Percentiles rank a stretch among this genome's conserved stretches.
Conservation (phyloP, 2,113 vertebrate genomes). For the Takifugu bimaculatus region DNA sequence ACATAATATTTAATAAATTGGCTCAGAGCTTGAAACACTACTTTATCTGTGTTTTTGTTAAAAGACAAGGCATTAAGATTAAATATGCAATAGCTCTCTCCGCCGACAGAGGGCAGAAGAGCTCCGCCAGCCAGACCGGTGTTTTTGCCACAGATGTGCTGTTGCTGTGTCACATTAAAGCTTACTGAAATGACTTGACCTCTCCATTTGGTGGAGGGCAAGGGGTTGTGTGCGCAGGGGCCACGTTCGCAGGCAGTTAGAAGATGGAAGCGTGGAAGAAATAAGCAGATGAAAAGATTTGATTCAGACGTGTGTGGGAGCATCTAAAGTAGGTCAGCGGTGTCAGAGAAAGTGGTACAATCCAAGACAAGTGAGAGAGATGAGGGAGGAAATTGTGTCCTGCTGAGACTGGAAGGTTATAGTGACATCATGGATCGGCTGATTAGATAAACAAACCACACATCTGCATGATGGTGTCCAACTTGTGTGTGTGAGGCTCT, state of each 20-base stretch:
- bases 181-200: constrained; percentile 52
- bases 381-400: constrained; percentile 51
- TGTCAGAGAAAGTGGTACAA: constrained; percentile 52
- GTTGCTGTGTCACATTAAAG: constrained; percentile 19
- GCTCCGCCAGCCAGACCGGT: constrained; percentile 10
- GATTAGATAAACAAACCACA: constrained; percentile 16
- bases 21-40: too few relatives aligned
- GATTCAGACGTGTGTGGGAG: constrained; percentile 45
- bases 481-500: too few relatives aligned
- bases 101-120: constrained; percentile 60
- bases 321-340: constrained; percentile 60
- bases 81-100: neutral
- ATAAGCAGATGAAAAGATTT: constrained; percentile 52
- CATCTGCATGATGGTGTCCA: too few relatives aligned
- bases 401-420: constrained; percentile 49
- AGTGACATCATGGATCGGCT: constrained; percentile 23
- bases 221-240: neutral
- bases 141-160: neutral
- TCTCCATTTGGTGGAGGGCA: constrained; percentile 31
- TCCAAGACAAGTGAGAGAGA: constrained; percentile 60
- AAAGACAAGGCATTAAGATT: neutral
- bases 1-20: too few relatives aligned
- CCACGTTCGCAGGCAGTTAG: neutral
- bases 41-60: neutral
- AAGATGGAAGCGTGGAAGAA: neutral